A percentile compares a stretch with the other conserved stretches of the same genome.
These are phyloP conservation scores for Megalonaias nervosa DNA, from an alignment of 1,140 invertebrate genomes.

Conservation along the genomic window DNA sequence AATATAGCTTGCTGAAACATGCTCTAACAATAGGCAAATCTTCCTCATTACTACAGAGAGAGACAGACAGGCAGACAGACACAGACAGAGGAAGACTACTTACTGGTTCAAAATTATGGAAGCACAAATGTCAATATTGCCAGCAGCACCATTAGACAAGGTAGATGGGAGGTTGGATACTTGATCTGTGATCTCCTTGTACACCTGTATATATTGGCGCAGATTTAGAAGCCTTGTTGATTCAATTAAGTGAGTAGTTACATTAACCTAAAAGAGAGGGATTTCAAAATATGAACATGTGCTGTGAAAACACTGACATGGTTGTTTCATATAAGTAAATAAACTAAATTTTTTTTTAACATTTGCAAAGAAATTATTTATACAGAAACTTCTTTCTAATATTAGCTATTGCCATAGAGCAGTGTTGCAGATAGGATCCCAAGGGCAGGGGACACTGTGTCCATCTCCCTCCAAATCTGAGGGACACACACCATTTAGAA, in stretches of 20 bases:
- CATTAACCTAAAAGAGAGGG: constrained; percentile 50
- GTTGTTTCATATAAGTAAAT: not conserved
- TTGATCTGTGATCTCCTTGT: constrained; percentile 67
- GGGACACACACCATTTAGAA: no score
- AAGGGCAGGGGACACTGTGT: no score
- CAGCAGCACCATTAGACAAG: constrained; percentile 3
- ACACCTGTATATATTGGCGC: constrained; percentile 73
- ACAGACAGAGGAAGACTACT: not conserved
- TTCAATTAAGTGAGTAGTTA: constrained; percentile 68
- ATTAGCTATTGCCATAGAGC: not conserved
- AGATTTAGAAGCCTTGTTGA: constrained; percentile 76
- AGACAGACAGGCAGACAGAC: no score
- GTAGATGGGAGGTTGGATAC: constrained; percentile 45
- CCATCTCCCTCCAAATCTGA: no score
- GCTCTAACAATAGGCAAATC: no score
- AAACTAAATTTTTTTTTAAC: not conserved
- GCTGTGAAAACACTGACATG: not conserved
- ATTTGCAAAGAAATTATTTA: not conserved
- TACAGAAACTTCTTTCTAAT: not conserved
- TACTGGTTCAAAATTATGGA: constrained; percentile 59
- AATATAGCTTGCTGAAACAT: no score
- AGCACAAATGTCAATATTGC: constrained; percentile 44
- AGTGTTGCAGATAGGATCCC: no score
- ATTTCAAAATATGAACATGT: not conserved
- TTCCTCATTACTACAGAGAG: no score